Percentiles rank a stretch among this genome's conserved stretches.
These are phyloP conservation scores for Pocillopora verrucosa DNA, from an alignment of 64 coral and sea anemone genomes.

Conservation along the genomic window DNA sequence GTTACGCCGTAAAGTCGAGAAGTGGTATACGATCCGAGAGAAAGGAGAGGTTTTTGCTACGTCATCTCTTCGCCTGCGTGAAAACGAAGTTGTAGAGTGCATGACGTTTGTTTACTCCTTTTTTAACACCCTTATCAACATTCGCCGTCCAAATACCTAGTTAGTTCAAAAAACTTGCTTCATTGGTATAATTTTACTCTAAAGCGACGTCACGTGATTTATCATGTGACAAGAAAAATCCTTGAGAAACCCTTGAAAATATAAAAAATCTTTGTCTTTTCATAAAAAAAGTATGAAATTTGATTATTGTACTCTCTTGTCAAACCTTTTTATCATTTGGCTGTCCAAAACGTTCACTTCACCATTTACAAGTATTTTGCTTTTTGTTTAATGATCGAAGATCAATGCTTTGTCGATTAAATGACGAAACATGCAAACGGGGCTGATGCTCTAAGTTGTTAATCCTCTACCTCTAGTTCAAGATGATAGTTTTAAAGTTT, in stretches of 20 bases:
- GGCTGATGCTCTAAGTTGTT: background rate
- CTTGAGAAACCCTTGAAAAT: background rate
- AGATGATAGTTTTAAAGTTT: background rate
- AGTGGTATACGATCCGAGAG: constrained; percentile 2
- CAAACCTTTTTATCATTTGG: no score
- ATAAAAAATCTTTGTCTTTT: background rate
- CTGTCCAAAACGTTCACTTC: no score
- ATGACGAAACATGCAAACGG: background rate
- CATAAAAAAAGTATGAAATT: background rate
- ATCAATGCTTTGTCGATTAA: background rate
- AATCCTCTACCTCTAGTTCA: background rate
- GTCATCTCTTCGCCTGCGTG: background rate
- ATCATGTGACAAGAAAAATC: no score
- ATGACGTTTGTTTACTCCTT: background rate
- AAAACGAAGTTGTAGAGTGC: no score
- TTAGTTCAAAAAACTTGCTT: background rate
- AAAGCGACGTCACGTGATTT: no score
- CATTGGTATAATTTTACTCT: background rate
- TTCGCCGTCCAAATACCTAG: background rate
- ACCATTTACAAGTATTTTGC: background rate
- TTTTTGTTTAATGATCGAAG: background rate
- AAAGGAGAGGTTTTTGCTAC: background rate
- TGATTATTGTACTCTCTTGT: background rate
- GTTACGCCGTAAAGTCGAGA: background rate
- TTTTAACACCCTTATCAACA: background rate